Evolutionary conservation across 92 coral and sea anemone genomes (phyloP).

Genomic region (Montipora capitata): DNA sequence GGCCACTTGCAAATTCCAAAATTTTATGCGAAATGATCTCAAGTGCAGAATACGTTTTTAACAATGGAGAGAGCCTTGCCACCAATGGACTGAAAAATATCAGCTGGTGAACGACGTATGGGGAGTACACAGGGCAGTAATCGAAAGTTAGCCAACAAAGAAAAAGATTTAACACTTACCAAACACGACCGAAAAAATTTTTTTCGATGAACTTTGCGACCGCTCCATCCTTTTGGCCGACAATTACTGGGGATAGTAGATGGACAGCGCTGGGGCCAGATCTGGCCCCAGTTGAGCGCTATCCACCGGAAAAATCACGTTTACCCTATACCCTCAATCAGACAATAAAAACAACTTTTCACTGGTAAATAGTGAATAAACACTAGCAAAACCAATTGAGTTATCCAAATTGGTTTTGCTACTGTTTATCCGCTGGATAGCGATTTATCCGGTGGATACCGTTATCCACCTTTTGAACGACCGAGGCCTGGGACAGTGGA

Average conservation of each 20-base stretch:
- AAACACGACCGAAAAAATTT: constrained; percentile 20
- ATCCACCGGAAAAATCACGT: not conserved
- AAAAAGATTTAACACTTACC: not conserved
- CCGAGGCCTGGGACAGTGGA: too few species aligned
- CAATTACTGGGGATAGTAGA: not conserved
- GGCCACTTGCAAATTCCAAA: not conserved
- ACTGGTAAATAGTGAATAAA: too few species aligned
- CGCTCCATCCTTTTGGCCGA: constrained; percentile 7
- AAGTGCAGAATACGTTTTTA: too few species aligned
- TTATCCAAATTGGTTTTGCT: too few species aligned
- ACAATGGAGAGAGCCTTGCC: not conserved
- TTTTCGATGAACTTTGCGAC: constrained; percentile 8
- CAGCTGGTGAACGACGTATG: not conserved
- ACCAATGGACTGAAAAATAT: not conserved
- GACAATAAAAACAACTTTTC: too few species aligned
- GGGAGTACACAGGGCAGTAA: not conserved
- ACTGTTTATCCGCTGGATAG: too few species aligned
- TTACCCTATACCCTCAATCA: too few species aligned
- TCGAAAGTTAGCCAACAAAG: not conserved
- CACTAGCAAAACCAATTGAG: too few species aligned
- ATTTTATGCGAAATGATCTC: not conserved
- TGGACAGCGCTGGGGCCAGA: too few species aligned
- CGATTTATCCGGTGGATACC: too few species aligned
- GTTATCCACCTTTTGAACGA: too few species aligned
- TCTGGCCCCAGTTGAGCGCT: not conserved